Conservation (phyloP, 1,140 invertebrate genomes). For the Reticulitermes speratus region DNA sequence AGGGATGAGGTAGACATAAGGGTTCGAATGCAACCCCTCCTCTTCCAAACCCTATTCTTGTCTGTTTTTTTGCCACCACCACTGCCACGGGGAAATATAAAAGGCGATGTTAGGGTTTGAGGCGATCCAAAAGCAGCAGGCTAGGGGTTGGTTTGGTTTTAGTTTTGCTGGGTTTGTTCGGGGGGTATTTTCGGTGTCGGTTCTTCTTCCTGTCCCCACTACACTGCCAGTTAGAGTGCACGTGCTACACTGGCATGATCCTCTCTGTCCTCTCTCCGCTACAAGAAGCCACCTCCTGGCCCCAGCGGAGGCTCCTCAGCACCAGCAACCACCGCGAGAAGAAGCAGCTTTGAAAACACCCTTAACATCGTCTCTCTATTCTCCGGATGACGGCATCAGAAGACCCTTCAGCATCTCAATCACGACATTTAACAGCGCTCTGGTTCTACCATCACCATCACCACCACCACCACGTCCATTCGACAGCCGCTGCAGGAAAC, state of each 20-base stretch:
- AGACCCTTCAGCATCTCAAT: neutral
- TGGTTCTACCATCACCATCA: neutral
- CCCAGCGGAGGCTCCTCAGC: neutral
- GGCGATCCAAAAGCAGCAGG: constrained; percentile 21
- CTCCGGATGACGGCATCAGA: constrained; percentile 29
- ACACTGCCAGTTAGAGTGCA: neutral
- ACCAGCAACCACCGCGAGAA: neutral
- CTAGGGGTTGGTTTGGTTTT: constrained; percentile 32
- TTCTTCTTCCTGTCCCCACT: neutral
- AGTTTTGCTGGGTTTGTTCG: constrained; percentile 31
- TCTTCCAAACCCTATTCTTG: neutral
- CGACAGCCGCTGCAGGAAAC: neutral
- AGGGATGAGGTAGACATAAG: neutral
- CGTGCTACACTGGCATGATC: neutral
- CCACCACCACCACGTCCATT: neutral
- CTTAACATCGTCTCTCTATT: neutral
- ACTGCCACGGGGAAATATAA: constrained; percentile 22
- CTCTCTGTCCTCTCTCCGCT: neutral
- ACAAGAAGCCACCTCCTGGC: neutral
- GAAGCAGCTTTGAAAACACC: neutral
- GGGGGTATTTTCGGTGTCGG: constrained; percentile 20
- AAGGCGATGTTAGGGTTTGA: constrained; percentile 19
- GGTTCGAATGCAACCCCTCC: constrained; percentile 21
- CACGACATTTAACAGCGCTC: neutral
- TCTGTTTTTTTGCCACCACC: constrained; percentile 5